phyloP scores from a whole-genome alignment of 2,113 vertebrate genomes.

The Grammomys surdaster region DNA sequence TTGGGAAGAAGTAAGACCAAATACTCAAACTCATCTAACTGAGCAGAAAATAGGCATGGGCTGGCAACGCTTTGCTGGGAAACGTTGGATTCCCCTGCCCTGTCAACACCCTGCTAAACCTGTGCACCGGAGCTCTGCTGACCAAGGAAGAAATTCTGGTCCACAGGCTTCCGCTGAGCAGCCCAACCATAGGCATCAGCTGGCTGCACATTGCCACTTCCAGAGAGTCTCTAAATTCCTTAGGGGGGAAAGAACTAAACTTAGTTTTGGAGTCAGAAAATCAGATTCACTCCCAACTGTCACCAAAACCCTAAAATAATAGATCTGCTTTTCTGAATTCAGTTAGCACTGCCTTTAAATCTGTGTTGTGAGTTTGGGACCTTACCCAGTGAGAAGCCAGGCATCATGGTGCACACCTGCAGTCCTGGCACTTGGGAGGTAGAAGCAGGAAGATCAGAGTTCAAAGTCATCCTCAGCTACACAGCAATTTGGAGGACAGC shows the following conservation, averaged over 20 bases:
- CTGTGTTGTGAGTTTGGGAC: not conserved
- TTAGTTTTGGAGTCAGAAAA: not conserved
- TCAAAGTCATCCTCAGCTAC: not conserved
- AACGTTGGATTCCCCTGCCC: fast-evolving
- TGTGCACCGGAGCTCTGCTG: fast-evolving
- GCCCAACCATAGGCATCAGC: not conserved
- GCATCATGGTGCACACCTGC: not conserved
- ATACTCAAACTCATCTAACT: not conserved
- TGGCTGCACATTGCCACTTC: not conserved
- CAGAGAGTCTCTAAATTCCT: not conserved
- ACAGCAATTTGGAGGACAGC: not conserved
- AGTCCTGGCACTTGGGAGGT: not conserved
- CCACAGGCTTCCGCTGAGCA: fast-evolving
- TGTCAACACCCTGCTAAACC: not conserved
- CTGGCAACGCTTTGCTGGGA: not conserved
- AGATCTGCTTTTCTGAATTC: not conserved
- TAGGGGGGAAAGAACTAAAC: not conserved
- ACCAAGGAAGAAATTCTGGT: too few species aligned
- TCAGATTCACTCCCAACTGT: not conserved
- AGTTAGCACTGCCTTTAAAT: not conserved
- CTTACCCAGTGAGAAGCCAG: not conserved
- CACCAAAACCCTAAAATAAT: conserved; percentile 10
- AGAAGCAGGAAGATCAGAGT: not conserved
- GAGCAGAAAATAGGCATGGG: not conserved
- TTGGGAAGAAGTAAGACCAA: not conserved